Base-by-base conservation (phyloP, 2,113 vertebrate genomes). In the Cercopithecus mona region DNA sequence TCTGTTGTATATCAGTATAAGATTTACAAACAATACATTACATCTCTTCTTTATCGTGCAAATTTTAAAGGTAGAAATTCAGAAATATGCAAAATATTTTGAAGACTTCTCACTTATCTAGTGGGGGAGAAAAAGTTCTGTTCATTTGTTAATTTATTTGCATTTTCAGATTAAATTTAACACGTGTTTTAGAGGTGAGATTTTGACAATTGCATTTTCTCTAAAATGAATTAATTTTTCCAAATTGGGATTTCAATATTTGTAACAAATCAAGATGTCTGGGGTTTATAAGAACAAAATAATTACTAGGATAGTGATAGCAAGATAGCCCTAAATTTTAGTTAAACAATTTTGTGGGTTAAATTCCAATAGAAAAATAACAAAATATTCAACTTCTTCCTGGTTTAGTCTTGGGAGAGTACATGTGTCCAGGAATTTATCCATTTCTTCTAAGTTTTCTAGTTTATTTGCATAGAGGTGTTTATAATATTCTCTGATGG, bases 321-420 rank as follows among this genome's bases (percentile, higher is more conserved):
- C 8, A 92, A 89, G 18, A 87, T 1, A 93, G 45, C 32, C 7
- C 1, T 84, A 87, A 68, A 4, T 64, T 50, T n/a, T 40, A 38
- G 64, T 3, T 89, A 82, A 10, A 38, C 10, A 18, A 2, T 94
- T 96, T 93, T 95, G 38, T 64, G 1, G 45, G 61, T 75, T 90
- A 87, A 57, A 86, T 90, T 91, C 25, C n/a, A 93, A 52, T 1
- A 72, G 52, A 95, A 97, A 90, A 97, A 30, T 23, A 93, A 43
- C 35, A 25, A 14, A 48, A 78, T 59, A 94, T 91, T 96, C 48
- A 50, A 50, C 48, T 50, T 50, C 48, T 13, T 50, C 48, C 48
- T 50, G 12, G 48, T 50, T 50, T 3, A 50, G 48, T 50, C 48
- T 50, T 50, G 48, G 12, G 48, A 50, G 48, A 50, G 12, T 50